Evolutionary conservation across 2,113 vertebrate genomes (phyloP), one percentile per base, ranked within the genome.

Genomic region (Pseudopipra pipra): DNA sequence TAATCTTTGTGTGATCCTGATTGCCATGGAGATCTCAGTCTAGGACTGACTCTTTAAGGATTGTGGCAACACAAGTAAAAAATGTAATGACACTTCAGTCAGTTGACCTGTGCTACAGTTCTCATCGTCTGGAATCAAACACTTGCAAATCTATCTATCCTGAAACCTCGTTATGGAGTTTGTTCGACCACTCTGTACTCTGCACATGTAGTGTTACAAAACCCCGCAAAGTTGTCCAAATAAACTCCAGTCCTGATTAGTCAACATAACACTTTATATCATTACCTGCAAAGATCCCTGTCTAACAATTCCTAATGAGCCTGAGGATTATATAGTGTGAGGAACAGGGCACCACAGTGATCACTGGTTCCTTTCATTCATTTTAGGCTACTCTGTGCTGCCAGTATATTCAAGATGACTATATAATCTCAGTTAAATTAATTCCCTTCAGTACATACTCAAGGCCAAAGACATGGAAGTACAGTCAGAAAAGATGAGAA

Each of bases 341-440:
- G 18, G 33, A 73, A 52, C 23, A 37, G 33, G 22, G 8, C 5
- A 9, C 28, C 7, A 9, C 70, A 66, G 14, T 2, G 1, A 5
- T 70, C 0, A 0, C 31, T 7, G 13, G 19, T 54, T 63, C 46
- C 19, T 66, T 47, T 73, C 3, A 3, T 46, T 46, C 3, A 1
- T 68, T 68, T 90, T 59, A 37, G 66, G 23, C 9, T 24, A 39
- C 55, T 78, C 37, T 37, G 31, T 66, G 39, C 33, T 72, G 59
- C 44, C 44, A 61, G 2, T 30, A 20, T 9, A 56, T 24, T 39
- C 16, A 62, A 75, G 33, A 39, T 58, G 47, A 54, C 5, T 22
- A 7, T 22, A 62, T 15, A 39, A 63, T 7, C 19, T 77, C 41
- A 61, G 23, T 51, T 47, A 47, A 73, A 89, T 65, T 27, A 55